Evolutionary conservation across 1,140 invertebrate genomes (phyloP), one percentile per base, ranked within the genome.

Genomic region (Euura lappo): DNA sequence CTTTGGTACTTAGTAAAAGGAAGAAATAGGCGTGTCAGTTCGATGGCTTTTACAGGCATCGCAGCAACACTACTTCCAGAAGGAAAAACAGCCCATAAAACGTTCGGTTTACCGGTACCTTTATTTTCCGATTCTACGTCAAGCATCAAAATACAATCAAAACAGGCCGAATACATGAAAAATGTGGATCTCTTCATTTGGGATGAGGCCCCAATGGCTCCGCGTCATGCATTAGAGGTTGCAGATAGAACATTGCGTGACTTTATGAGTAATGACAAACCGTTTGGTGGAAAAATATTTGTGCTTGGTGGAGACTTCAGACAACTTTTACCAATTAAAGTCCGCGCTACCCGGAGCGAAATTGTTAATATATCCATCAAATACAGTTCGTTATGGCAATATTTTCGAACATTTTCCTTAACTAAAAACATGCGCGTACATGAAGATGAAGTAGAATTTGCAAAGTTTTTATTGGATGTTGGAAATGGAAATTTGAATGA

Each of bases 181-280:
- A 70, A 72, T 11, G 68, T 68, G 28, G 42, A 68, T 51, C 64
- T 82, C 51, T 77, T 81, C 8, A 74, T 84, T 64, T 82, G 74
- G 77, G 80, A 82, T 72, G 81, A 84, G 73, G 79, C 78, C 11
- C 76, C 78, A 2, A 81, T 81, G 79, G 51, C 78, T 8, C 77
- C 73, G 42, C 44, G 71, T 46, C 73, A 73, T 60, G 77, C 76
- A 10, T 47, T 81, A 13, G 45, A 81, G 45, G 77, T 73, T 10
- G 45, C 79, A 6, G 77, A 81, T 74, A 44, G 74, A 60, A 73
- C 72, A 66, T 69, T 79, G 10, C 45, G 71, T 64, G 72, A 78
- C 68, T 60, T 80, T 71, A 71, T 72, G 72, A 66, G 71, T 51
- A 46, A 65, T 64, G 13, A 74, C 75, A 43, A 64, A 64, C 73